Evolutionary conservation across 2,888 invertebrate species (phyloP).

Genomic region (Xylota sylvarum): DNA sequence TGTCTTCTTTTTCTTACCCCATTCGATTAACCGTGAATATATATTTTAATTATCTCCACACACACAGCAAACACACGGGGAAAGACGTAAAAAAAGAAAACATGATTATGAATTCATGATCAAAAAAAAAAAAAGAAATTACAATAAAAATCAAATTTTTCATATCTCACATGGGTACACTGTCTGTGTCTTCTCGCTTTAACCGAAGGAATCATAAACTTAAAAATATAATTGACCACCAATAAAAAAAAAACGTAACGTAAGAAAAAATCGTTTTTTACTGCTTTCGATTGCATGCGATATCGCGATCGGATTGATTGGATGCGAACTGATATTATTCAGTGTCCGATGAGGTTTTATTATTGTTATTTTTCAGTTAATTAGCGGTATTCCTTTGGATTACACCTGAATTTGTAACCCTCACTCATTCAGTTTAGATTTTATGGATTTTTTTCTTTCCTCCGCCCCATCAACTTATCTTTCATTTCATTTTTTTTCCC

Average conservation of each 20-base stretch:
- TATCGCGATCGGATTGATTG: constrained; percentile 49
- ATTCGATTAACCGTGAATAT: constrained; percentile 46
- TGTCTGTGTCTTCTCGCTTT: constrained; percentile 23
- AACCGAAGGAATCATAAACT: constrained; percentile 42
- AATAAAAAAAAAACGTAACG: constrained; percentile 23
- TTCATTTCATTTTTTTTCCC: background rate
- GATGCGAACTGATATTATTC: constrained; percentile 46
- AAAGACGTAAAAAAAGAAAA: constrained; percentile 9
- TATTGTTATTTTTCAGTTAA: constrained; percentile 47
- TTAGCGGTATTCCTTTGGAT: constrained; percentile 60
- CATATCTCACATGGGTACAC: constrained; percentile 37
- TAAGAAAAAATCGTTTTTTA: background rate
- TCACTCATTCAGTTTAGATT: constrained; percentile 31
- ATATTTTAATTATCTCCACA: constrained; percentile 54
- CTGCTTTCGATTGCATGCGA: constrained; percentile 36
- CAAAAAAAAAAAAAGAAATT: constrained; percentile 27
- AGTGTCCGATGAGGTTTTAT: constrained; percentile 41
- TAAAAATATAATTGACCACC: constrained; percentile 52
- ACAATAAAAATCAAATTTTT: constrained; percentile 65
- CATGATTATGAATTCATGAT: constrained; percentile 47
- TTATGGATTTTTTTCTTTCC: background rate
- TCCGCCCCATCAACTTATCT: background rate
- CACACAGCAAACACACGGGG: constrained; percentile 3
- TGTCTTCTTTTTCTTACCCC: background rate
- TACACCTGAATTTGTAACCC: constrained; percentile 44